Evolutionary conservation across 2,113 vertebrate genomes (phyloP).

Genomic region (Puffinus mauretanicus): DNA sequence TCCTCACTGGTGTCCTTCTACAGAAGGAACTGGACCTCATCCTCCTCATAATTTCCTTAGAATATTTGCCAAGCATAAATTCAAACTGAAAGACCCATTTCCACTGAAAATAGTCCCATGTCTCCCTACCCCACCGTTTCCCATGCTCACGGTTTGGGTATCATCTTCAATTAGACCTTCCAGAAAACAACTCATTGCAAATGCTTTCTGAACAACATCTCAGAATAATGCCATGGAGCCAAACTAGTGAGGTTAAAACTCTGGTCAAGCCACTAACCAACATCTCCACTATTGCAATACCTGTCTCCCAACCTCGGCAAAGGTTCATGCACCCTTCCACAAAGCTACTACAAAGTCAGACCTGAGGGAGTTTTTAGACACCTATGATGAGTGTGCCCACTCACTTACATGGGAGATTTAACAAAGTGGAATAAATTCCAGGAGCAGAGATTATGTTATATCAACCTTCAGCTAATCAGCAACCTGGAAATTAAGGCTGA

Average conservation of each 20-base stretch:
- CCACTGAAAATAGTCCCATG: neutral
- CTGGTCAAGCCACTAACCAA: neutral
- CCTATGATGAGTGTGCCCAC: neutral
- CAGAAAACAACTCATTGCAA: neutral
- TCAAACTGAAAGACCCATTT: neutral
- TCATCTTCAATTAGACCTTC: neutral
- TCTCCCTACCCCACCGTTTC: neutral
- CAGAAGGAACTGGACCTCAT: neutral
- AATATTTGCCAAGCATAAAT: neutral
- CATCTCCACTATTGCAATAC: neutral
- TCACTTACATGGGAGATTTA: neutral
- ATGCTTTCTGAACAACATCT: neutral
- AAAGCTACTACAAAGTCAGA: neutral
- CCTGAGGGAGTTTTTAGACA: neutral
- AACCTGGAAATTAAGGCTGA: neutral
- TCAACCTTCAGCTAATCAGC: neutral
- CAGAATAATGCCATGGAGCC: neutral
- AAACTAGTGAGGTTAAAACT: neutral
- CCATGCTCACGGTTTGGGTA: neutral
- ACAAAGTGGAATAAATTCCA: neutral
- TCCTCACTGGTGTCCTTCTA: neutral
- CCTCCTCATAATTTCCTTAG: neutral
- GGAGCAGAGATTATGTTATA: neutral
- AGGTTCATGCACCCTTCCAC: neutral
- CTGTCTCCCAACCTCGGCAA: neutral